Conservation (phyloP, 1,140 invertebrate species). For the Globodera ellingtonae region DNA sequence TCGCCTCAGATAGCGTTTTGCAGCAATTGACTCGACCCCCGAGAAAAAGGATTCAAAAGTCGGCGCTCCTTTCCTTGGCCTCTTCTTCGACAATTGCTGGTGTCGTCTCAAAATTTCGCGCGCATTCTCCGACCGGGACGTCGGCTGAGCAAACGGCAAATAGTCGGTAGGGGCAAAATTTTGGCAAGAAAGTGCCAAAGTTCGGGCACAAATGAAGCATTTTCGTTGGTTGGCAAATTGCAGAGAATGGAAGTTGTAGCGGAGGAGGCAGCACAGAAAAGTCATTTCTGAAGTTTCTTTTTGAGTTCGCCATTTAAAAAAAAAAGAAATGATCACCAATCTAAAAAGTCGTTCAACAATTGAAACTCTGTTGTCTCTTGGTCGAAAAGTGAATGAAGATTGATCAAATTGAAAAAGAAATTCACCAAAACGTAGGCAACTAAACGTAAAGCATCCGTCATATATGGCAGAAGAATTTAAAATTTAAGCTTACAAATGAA, state of each 20-base stretch:
- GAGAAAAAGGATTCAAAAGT: slow-evolving; percentile 1
- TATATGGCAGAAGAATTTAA: slow-evolving; percentile 1
- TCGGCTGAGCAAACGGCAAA: not conserved
- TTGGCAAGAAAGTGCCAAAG: slow-evolving; percentile 10
- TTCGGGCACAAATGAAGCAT: not conserved
- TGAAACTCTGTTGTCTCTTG: slow-evolving; percentile 9
- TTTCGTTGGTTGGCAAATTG: slow-evolving; percentile 12
- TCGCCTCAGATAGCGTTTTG: slow-evolving; percentile 19
- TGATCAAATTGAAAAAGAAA: slow-evolving; percentile 42
- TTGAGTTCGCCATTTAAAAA: not conserved
- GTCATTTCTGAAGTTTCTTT: not conserved
- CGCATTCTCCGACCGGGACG: not conserved
- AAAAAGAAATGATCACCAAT: slow-evolving; percentile 23
- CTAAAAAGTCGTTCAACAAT: slow-evolving; percentile 52
- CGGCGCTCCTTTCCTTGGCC: not conserved
- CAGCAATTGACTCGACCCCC: slow-evolving; percentile 29
- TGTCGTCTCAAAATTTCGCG: slow-evolving; percentile 11
- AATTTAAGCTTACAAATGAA: slow-evolving; percentile 26
- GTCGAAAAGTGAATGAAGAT: slow-evolving; percentile 41
- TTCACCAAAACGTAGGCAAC: slow-evolving; percentile 49
- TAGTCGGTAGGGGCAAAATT: not conserved
- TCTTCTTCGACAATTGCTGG: slow-evolving; percentile 7
- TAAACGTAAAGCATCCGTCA: slow-evolving; percentile 15
- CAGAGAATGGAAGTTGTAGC: not conserved
- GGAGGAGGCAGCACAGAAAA: not conserved